Conservation (phyloP, 2,888 invertebrate genomes). For the Tiliacea citrago region DNA sequence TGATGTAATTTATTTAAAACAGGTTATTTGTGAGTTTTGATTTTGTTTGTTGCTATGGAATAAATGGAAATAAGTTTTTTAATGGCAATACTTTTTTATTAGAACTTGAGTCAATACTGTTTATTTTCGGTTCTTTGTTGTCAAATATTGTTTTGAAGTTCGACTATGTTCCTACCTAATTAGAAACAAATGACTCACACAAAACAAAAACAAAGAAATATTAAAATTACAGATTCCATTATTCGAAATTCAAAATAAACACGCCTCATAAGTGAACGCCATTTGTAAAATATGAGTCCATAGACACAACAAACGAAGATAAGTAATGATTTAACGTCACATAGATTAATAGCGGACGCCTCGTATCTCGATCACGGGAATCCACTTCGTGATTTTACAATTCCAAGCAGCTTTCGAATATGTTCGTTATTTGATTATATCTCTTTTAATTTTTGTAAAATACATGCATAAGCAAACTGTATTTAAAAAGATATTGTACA, state of each 20-base stretch:
- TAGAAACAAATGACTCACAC: background rate
- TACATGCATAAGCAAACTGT: background rate
- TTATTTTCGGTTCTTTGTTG: background rate
- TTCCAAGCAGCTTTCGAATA: slow-evolving; percentile 45
- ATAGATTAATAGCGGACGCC: slow-evolving; percentile 61
- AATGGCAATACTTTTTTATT: background rate
- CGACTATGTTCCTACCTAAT: background rate
- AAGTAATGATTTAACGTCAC: slow-evolving; percentile 68
- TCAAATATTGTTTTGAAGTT: background rate
- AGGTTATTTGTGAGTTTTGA: slow-evolving; percentile 12
- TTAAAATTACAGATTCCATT: slow-evolving; percentile 30
- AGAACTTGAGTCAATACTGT: background rate
- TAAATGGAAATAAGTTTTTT: background rate
- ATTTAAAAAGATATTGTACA: background rate
- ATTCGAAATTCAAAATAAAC: slow-evolving; percentile 55
- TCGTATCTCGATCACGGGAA: slow-evolving; percentile 57
- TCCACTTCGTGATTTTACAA: slow-evolving; percentile 58
- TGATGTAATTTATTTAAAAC: slow-evolving; percentile 30
- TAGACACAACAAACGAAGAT: slow-evolving; percentile 62
- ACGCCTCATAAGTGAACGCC: slow-evolving; percentile 29
- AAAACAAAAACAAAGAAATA: slow-evolving; percentile 13
- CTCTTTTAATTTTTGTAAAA: slow-evolving; percentile 19
- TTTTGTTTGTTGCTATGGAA: background rate
- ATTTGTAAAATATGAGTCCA: slow-evolving; percentile 61
- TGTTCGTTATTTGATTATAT: slow-evolving; percentile 26